A percentile compares a stretch with the other conserved stretches of the same genome.
Evolutionary conservation across 35 echinoderm and acorn worm species (phyloP).

Genomic region (Anneissia japonica): DNA sequence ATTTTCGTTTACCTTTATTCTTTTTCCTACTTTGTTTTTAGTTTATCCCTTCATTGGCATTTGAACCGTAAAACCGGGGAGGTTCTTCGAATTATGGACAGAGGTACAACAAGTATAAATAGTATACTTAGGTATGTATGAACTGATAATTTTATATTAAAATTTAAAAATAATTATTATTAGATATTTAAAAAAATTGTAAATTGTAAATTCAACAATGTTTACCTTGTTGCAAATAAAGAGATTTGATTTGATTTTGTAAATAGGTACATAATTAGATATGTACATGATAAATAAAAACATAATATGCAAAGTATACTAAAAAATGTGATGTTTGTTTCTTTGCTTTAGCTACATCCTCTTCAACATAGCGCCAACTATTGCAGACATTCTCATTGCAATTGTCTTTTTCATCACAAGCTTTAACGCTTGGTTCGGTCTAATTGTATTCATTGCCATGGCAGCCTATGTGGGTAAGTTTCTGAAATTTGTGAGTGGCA

Average conservation of each 20-base stretch:
- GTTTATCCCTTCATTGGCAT: conserved; percentile 89
- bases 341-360: conserved; percentile 62
- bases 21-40: conserved; percentile 27
- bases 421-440: conserved; percentile 87
- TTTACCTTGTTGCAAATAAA: too few species aligned
- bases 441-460: conserved; percentile 91
- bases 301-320: too few species aligned
- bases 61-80: conserved; percentile 95
- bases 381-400: conserved; percentile 80
- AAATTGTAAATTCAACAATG: too few species aligned
- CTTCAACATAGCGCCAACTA: conserved; percentile 85
- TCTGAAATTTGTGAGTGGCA: background rate
- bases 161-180: background rate
- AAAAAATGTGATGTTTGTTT: background rate
- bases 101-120: conserved; percentile 94
- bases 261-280: too few species aligned
- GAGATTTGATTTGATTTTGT: background rate
- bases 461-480: conserved; percentile 77
- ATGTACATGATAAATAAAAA: too few species aligned
- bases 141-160: background rate
- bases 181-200: too few species aligned
- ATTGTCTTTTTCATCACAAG: conserved; percentile 82
- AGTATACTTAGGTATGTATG: conserved; percentile 73
- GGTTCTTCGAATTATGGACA: conserved; percentile 92
- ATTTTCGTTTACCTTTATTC: background rate